phyloP scores from a whole-genome alignment of 2,888 invertebrate genomes.

The Ophioninae sp. region DNA sequence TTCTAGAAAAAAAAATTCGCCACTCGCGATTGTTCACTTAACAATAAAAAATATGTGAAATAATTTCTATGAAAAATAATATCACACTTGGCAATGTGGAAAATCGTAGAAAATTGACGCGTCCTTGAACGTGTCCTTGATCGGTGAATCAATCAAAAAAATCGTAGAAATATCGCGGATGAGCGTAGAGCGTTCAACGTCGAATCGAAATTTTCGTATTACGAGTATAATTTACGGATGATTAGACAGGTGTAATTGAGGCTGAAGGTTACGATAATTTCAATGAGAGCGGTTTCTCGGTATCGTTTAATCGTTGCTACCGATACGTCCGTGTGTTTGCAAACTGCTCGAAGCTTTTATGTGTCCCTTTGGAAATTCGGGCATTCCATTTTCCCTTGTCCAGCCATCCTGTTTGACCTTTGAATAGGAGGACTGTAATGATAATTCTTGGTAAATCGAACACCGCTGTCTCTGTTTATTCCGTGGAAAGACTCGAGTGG shows the following conservation, averaged over 20 bases:
- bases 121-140: not conserved
- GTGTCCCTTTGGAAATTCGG: constrained; percentile 71
- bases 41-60: too few species aligned
- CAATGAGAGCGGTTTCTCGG: constrained; percentile 45
- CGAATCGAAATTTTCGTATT: not conserved
- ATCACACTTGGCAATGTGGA: not conserved
- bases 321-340: constrained; percentile 68
- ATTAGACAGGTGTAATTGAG: constrained; percentile 6
- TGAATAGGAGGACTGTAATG: constrained; percentile 67
- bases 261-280: constrained; percentile 16
- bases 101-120: not conserved
- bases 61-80: too few species aligned
- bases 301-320: constrained; percentile 46
- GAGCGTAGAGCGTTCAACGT: not conserved
- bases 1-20: too few species aligned
- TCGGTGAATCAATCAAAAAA: not conserved
- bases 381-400: constrained; percentile 64
- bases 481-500: not conserved
- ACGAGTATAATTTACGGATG: not conserved
- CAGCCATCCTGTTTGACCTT: constrained; percentile 43
- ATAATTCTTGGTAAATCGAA: constrained; percentile 49
- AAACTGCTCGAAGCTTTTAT: constrained; percentile 65
- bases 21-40: too few species aligned
- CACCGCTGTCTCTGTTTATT: constrained; percentile 33
- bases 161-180: not conserved